A percentile compares a stretch with the other conserved stretches of the same genome.
Conservation (phyloP, 2,888 invertebrate genomes). For the Sphecodes monilicornis region DNA sequence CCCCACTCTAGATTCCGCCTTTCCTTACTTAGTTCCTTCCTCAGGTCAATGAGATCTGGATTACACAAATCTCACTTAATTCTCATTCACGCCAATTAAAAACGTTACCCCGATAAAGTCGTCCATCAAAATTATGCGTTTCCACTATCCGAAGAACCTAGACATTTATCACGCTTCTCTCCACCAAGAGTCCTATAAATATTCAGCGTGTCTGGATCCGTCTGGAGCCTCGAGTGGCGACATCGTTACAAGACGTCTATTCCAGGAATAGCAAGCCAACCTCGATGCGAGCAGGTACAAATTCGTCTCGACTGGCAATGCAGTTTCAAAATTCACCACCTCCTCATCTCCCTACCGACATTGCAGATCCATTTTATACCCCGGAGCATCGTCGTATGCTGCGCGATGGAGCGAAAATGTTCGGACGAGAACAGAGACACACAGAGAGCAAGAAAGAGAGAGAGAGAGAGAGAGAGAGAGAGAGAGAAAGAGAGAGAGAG, state of each 20-base stretch:
- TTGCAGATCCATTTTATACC: neutral
- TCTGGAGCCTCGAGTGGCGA: neutral
- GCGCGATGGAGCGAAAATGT: neutral
- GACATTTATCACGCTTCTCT: neutral
- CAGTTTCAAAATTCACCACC: constrained; percentile 41
- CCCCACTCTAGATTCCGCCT: too few species aligned
- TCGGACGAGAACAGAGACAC: neutral
- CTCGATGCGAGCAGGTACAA: neutral
- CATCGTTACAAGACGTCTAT: neutral
- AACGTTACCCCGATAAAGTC: too few species aligned
- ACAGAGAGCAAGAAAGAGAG: too few species aligned
- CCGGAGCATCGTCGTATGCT: constrained; percentile 20
- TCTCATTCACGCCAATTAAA: too few species aligned
- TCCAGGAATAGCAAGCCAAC: neutral
- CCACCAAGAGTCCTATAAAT: neutral
- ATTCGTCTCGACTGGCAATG: constrained; percentile 8
- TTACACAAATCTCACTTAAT: too few species aligned
- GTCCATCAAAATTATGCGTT: too few species aligned
- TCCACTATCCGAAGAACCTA: neutral
- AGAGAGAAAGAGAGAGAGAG: neutral
- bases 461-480: neutral
- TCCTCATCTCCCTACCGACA: neutral
- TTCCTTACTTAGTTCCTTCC: too few species aligned
- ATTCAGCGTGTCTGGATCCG: neutral
- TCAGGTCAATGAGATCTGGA: too few species aligned